These are phyloP conservation scores for Bembecia ichneumoniformis DNA, from an alignment of 2,888 invertebrate species.

Conservation along the genomic window DNA sequence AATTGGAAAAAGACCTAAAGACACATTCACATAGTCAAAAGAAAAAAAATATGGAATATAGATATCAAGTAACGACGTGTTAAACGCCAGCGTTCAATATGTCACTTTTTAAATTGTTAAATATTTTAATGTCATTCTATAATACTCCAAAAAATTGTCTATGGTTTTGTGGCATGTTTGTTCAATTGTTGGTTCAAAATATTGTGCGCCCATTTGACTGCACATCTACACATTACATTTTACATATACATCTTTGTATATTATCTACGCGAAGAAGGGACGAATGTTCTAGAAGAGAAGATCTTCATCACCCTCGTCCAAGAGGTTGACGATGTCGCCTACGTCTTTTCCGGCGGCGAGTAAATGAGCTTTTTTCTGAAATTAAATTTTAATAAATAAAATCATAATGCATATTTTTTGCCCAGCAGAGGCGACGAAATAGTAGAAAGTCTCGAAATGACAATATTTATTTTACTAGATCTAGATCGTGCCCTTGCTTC, in stretches of 20 bases:
- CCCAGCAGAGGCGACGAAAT: too few species aligned
- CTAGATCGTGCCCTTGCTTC: too few species aligned
- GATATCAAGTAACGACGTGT: too few species aligned
- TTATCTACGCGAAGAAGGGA: slow-evolving; percentile 13
- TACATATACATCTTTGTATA: slow-evolving; percentile 15
- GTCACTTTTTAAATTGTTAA: too few species aligned
- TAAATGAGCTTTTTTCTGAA: slow-evolving; percentile 40
- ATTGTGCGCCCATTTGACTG: slow-evolving; percentile 16
- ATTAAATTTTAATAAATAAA: slow-evolving; percentile 12
- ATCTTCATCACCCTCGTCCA: slow-evolving; percentile 93
- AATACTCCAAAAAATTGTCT: not conserved
- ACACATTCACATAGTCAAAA: not conserved
- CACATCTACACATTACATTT: slow-evolving; percentile 34
- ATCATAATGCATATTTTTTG: too few species aligned
- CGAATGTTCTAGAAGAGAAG: slow-evolving; percentile 80
- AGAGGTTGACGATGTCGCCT: slow-evolving; percentile 76
- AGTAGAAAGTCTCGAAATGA: too few species aligned
- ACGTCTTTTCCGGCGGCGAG: slow-evolving; percentile 31
- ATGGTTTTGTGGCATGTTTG: not conserved
- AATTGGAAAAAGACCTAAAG: not conserved
- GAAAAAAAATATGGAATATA: too few species aligned
- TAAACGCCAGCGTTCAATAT: too few species aligned
- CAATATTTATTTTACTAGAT: too few species aligned
- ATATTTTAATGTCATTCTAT: too few species aligned
- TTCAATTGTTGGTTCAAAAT: not conserved